A percentile compares a stretch with the other conserved stretches of the same genome.
These are phyloP conservation scores for Philereme vetulata DNA, from an alignment of 2,888 invertebrate species.

Conservation along the genomic window DNA sequence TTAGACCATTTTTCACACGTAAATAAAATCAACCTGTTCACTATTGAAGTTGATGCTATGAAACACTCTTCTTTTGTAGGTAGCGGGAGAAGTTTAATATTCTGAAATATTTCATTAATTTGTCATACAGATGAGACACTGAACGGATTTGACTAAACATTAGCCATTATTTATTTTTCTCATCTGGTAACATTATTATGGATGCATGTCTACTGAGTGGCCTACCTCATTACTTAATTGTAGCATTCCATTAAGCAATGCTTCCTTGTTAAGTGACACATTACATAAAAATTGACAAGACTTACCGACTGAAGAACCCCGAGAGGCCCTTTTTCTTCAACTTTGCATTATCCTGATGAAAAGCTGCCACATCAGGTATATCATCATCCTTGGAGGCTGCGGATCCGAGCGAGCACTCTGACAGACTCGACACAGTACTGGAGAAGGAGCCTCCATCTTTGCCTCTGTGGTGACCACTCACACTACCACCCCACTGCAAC, in stretches of 20 bases:
- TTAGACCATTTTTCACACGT: too few species aligned
- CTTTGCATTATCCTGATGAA: constrained; percentile 69
- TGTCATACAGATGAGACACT: too few species aligned
- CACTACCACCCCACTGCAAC: constrained; percentile 76
- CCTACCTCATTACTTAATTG: constrained; percentile 28
- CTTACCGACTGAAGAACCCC: constrained; percentile 86
- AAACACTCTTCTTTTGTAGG: too few species aligned
- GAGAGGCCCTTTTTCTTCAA: constrained; percentile 85
- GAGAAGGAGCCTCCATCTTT: constrained; percentile 86
- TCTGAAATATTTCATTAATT: too few species aligned
- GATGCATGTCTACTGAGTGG: constrained; percentile 10
- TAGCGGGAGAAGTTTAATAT: too few species aligned
- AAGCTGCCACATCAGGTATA: constrained; percentile 50
- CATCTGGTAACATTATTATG: constrained; percentile 15
- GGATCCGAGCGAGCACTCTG: constrained; percentile 88
- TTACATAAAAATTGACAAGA: constrained; percentile 24
- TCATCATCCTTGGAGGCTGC: constrained; percentile 81
- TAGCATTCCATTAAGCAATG: constrained; percentile 15
- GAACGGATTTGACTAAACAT: not conserved
- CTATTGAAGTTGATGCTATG: too few species aligned
- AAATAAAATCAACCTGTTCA: too few species aligned
- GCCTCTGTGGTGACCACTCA: constrained; percentile 78
- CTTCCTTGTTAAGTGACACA: constrained; percentile 39
- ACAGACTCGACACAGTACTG: constrained; percentile 88
- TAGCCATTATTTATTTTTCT: not conserved